Evolutionary conservation across 2,888 invertebrate genomes (phyloP), one percentile per base, ranked within the genome.

Genomic region (Cactoblastis cactorum): DNA sequence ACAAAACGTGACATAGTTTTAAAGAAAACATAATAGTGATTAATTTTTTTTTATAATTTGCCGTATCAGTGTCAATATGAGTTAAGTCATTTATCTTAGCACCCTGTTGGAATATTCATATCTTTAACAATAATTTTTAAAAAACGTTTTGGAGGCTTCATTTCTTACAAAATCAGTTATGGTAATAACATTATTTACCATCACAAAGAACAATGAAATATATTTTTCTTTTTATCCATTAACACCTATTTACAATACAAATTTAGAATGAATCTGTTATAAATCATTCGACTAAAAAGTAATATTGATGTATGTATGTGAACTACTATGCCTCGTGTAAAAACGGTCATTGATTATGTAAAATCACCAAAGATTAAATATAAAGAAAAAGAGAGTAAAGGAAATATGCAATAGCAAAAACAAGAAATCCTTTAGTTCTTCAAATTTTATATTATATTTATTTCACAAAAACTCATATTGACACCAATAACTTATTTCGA

Each of bases 1-100:
- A 65, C 54, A 56, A 57, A 65, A 57, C 45, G 55, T 67, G 60
- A 68, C 57, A 61, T 58, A 38, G n/a, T n/a, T n/a, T 55, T 64
- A 56, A 58, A 52, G 55, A 67, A 63, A 61, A 57, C 58, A 49
- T 50, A 55, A 51, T 55, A 51, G 49, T 47, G 41, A 60, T 46
- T 57, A 53, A 55, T 34, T 47, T 56, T 55, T 58, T 55, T 59
- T 57, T 57, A 52, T 59, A 55, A 50, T 57, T 39, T 48, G 18
- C 32, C 12, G 28, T 49, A 33, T 43, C 43, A 8, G 17, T 32
- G 43, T 43, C 11, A 41, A 32, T 43, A 43, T 32, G 43, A 24
- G 43, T 28, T 14, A 43, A 2, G 9, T 28, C 9, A 32, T 43
- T 43, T 43, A 39, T 39, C 28, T 43, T 43, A 43, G 43, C 43